Evolutionary conservation across 2,797 vertebrate genomes (phyloP).

Genomic region (Echiichthys vipera): DNA sequence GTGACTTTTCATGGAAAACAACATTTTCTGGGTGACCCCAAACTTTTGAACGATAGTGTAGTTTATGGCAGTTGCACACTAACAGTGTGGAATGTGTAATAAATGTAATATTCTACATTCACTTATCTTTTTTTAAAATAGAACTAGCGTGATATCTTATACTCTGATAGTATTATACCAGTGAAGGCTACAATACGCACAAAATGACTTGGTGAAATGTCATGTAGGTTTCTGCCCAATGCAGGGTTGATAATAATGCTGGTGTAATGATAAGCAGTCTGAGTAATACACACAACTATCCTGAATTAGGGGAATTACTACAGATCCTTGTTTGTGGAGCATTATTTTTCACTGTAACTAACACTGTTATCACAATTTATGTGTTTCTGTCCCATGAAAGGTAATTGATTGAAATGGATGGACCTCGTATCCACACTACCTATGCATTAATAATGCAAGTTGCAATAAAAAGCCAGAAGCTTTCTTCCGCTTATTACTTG

Average conservation of each 20-base stretch:
- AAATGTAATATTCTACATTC: constrained; percentile 21
- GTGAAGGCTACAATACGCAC: constrained; percentile 71
- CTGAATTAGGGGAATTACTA: background rate
- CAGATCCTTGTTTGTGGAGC: background rate
- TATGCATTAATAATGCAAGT: background rate
- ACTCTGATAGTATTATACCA: constrained; percentile 18
- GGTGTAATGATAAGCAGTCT: background rate
- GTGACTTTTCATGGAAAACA: too few relatives aligned
- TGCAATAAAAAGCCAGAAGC: constrained; percentile 37
- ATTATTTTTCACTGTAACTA: constrained; percentile 5
- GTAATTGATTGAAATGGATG: background rate
- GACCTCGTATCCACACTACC: constrained; percentile 14
- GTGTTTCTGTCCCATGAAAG: constrained; percentile 14
- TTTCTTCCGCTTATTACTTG: background rate
- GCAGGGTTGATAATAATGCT: constrained; percentile 40
- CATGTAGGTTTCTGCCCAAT: constrained; percentile 14
- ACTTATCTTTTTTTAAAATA: background rate
- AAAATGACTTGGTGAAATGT: constrained; percentile 54
- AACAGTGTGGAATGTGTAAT: constrained; percentile 27
- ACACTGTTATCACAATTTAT: constrained; percentile 3
- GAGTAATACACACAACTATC: background rate
- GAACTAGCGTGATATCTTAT: constrained; percentile 2
- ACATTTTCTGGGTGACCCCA: too few relatives aligned
- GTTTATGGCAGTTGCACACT: too few relatives aligned
- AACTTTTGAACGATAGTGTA: too few relatives aligned